phyloP scores from a whole-genome alignment of 1,140 invertebrate species.

The Odontomachus brunneus region DNA sequence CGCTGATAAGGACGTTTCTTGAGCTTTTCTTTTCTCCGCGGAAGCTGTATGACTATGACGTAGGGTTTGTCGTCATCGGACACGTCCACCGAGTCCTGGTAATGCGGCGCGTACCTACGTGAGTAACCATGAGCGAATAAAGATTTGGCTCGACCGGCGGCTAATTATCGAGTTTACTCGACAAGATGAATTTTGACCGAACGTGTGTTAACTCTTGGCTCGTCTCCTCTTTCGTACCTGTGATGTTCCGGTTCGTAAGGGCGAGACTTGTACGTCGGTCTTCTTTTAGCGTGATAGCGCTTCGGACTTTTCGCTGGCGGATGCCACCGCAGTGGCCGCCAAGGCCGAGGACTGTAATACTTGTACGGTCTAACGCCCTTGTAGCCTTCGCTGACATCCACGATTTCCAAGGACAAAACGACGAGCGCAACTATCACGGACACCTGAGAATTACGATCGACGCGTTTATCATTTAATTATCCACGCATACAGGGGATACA shows the following conservation, averaged over 20 bases:
- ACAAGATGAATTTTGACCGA: too few relatives aligned
- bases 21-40: conserved; percentile 52
- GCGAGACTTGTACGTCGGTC: conserved; percentile 52
- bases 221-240: conserved; percentile 47
- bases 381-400: conserved; percentile 61
- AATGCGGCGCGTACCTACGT: conserved; percentile 44
- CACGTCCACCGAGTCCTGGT: conserved; percentile 45
- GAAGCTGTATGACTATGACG: conserved; percentile 76
- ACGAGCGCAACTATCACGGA: conserved; percentile 54
- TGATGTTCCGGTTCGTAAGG: conserved; percentile 38
- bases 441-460: conserved; percentile 55
- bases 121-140: background rate
- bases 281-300: conserved; percentile 45
- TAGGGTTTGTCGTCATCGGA: conserved; percentile 65
- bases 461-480: background rate
- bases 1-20: conserved; percentile 33
- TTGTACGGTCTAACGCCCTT: conserved; percentile 68
- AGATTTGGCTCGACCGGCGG: background rate
- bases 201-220: too few relatives aligned
- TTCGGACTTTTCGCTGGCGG: conserved; percentile 54
- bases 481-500: too few relatives aligned
- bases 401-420: conserved; percentile 52
- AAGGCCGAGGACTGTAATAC: conserved; percentile 63
- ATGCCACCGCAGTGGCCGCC: conserved; percentile 61
- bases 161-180: too few relatives aligned